Conservation (phyloP, 53 echinoderm and acorn worm genomes). For the Temnopleurus reevesii region DNA sequence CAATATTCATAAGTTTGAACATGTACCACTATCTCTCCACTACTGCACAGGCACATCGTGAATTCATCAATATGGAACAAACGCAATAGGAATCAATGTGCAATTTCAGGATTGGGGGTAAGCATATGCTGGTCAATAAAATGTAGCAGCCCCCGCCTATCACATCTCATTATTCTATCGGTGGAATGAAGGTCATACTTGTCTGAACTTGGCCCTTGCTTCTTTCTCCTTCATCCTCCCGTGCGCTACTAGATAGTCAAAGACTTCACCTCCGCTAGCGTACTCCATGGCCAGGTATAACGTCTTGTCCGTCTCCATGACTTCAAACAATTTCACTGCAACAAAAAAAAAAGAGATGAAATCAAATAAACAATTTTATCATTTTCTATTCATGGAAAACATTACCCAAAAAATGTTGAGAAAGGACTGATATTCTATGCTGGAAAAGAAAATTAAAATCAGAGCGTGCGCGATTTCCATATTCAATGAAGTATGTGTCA, state of each 20-base stretch:
- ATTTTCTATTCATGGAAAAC: too few relatives aligned
- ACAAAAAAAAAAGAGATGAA: not conserved
- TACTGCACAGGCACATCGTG: too few relatives aligned
- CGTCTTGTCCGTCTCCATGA: constrained; percentile 97
- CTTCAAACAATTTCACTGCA: constrained; percentile 99
- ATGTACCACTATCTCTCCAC: too few relatives aligned
- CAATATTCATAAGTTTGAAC: too few relatives aligned
- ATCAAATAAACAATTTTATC: too few relatives aligned
- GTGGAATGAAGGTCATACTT: constrained; percentile 60
- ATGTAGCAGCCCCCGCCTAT: not conserved
- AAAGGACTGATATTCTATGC: too few relatives aligned
- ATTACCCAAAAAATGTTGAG: too few relatives aligned
- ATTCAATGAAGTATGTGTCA: too few relatives aligned
- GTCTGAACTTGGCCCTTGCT: constrained; percentile 99
- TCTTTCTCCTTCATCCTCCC: constrained; percentile 99
- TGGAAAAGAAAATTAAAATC: too few relatives aligned
- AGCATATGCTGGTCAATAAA: not conserved
- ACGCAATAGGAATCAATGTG: not conserved
- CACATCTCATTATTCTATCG: not conserved
- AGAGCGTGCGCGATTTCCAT: too few relatives aligned
- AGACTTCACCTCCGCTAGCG: constrained; percentile 99
- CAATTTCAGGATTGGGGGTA: not conserved
- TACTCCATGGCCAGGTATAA: constrained; percentile 98
- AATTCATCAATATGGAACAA: too few relatives aligned
- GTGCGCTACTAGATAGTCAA: constrained; percentile 98